A percentile compares a stretch with the other conserved stretches of the same genome.
Conservation (phyloP, 2,797 vertebrate genomes). For the Rhynchonycteris naso region DNA sequence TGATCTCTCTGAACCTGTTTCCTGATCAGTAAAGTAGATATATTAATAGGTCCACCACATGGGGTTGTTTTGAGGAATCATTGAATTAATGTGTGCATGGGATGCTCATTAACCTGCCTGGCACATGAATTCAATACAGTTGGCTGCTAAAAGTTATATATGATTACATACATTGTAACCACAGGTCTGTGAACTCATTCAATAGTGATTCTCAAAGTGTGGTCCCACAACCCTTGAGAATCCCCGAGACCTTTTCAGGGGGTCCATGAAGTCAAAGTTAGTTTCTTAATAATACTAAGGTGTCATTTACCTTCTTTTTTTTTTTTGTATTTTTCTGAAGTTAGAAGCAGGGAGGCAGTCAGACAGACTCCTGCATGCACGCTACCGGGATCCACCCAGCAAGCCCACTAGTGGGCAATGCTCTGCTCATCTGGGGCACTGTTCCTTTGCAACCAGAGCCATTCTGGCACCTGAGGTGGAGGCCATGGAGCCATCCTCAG, state of each 20-base stretch:
- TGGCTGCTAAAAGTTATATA: neutral
- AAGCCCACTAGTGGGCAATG: too few species aligned
- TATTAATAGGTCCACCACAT: neutral
- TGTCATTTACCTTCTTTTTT: neutral
- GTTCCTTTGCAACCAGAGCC: too few species aligned
- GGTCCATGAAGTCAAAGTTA: neutral
- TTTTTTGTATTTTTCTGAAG: too few species aligned
- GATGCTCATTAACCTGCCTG: neutral
- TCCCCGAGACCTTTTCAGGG: neutral
- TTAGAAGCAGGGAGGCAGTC: too few species aligned
- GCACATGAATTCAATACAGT: neutral
- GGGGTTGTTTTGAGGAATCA: neutral
- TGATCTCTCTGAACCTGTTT: neutral
- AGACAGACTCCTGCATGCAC: too few species aligned
- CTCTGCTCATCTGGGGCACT: too few species aligned
- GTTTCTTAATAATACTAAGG: conserved; percentile 8
- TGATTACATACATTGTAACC: neutral
- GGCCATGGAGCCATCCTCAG: too few species aligned
- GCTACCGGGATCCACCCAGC: too few species aligned
- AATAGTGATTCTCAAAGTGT: neutral
- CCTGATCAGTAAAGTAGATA: neutral
- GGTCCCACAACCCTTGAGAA: neutral
- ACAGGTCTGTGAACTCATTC: neutral
- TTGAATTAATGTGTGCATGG: neutral
- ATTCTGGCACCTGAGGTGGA: too few species aligned